A percentile compares a stretch with the other conserved stretches of the same genome.
phyloP scores from a whole-genome alignment of 2,888 invertebrate genomes.

The Ligdia adustata region DNA sequence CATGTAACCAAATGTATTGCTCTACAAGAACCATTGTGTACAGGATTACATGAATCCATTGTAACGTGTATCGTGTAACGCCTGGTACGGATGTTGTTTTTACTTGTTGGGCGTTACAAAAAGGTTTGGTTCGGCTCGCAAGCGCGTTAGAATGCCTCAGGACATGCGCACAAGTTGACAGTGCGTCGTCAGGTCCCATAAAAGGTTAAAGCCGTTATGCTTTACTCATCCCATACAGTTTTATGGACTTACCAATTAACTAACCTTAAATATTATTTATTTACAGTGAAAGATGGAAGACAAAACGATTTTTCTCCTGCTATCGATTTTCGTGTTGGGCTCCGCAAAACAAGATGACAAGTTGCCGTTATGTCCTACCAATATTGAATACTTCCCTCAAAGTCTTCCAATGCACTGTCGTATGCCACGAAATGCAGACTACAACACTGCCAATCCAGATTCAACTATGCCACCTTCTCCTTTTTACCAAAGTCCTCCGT shows the following conservation, averaged over 20 bases:
- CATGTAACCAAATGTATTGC: conserved; percentile 4
- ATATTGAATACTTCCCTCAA: conserved; percentile 67
- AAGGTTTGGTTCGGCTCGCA: conserved; percentile 30
- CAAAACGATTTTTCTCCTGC: conserved; percentile 29
- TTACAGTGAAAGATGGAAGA: conserved; percentile 54
- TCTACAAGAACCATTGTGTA: conserved; percentile 15
- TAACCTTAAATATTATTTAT: conserved; percentile 8
- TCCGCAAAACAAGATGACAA: conserved; percentile 51
- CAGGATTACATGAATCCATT: conserved; percentile 36
- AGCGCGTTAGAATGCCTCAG: conserved; percentile 20
- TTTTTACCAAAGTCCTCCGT: conserved; percentile 37
- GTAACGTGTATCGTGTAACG: conserved; percentile 40
- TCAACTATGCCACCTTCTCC: conserved; percentile 19
- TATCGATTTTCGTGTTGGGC: conserved; percentile 35
- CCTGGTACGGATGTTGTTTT: conserved; percentile 32
- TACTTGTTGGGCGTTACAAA: conserved; percentile 41
- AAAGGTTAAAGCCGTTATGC: not conserved
- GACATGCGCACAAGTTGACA: conserved; percentile 1
- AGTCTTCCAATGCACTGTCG: conserved; percentile 74
- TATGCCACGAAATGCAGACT: conserved; percentile 52
- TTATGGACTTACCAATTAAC: no score
- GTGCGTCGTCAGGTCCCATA: conserved; percentile 8
- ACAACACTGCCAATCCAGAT: not conserved
- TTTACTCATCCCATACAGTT: no score
- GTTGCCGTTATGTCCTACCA: conserved; percentile 67